Percentiles rank a stretch among this genome's conserved stretches.
Conservation (phyloP, 2,888 invertebrate genomes). For the Tachina fera region DNA sequence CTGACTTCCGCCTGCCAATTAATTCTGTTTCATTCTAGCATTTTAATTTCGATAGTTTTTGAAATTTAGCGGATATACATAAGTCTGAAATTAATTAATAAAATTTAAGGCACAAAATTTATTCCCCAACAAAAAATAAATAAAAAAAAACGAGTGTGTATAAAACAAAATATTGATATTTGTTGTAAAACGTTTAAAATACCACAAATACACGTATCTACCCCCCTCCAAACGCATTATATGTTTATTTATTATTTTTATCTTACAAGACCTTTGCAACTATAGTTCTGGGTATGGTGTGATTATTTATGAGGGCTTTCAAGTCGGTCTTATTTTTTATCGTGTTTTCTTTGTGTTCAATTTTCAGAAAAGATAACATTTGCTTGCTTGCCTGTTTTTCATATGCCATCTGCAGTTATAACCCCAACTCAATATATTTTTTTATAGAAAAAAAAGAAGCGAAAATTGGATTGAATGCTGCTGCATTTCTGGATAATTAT, state of each 20-base stretch:
- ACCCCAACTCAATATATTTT: slow-evolving; percentile 43
- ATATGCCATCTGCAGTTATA: slow-evolving; percentile 38
- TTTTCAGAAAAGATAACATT: slow-evolving; percentile 52
- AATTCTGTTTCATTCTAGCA: slow-evolving; percentile 20
- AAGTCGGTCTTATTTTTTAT: slow-evolving; percentile 15
- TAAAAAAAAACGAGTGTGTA: not conserved
- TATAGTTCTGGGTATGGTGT: not conserved
- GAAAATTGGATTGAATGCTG: slow-evolving; percentile 50
- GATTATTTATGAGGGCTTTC: slow-evolving; percentile 34
- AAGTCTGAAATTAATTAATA: slow-evolving; percentile 32
- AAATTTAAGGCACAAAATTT: slow-evolving; percentile 24
- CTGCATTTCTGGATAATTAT: slow-evolving; percentile 60
- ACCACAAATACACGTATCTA: not conserved
- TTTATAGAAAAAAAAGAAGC: slow-evolving; percentile 21
- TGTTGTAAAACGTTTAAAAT: not conserved
- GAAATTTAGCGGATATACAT: slow-evolving; percentile 14
- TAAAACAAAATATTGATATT: slow-evolving; percentile 17
- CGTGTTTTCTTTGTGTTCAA: slow-evolving; percentile 45
- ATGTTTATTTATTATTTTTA: slow-evolving; percentile 22
- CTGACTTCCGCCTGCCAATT: slow-evolving; percentile 33
- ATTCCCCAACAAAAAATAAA: not conserved
- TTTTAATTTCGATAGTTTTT: slow-evolving; percentile 17
- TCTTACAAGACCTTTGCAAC: slow-evolving; percentile 31
- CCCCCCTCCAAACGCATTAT: slow-evolving; percentile 7
- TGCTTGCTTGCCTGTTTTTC: slow-evolving; percentile 17